Base-by-base conservation (phyloP, 2,888 invertebrate genomes). In the Lepidochrysops patricia region DNA sequence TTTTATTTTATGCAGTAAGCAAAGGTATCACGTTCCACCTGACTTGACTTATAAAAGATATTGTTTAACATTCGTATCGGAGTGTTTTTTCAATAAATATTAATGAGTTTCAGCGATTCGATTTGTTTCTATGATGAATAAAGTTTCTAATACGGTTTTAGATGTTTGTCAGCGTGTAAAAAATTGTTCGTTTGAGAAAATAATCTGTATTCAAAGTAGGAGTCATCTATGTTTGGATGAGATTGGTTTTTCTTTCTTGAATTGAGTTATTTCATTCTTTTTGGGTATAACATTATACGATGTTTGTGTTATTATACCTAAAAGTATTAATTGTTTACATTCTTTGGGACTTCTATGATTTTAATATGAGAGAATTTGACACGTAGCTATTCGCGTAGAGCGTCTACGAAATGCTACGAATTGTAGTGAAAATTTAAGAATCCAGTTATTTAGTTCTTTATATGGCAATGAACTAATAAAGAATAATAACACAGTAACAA, bases 71-170 rank as follows among this genome's bases (percentile, higher is more conserved):
- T 78, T 78, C 77, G 74, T 73, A 62, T 61, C 68, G 69, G 62
- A 63, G 64, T 64, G 68, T 71, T 74, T 77, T 77, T 78, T 74
- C 77, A 74, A 80, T 80, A 80, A 79, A 80, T 79, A 78, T 80
- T 78, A 76, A 80, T 77, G 76, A 76, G 75, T 71, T 72, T 70
- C 64, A 67, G 66, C 62, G 65, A 63, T 66, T 72, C 69, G 70
- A 70, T 68, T 70, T 70, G 70, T 72, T 75, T 73, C 66, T 37
- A 64, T 79, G 77, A 82, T 83, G 82, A 82, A 74, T 67, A 82
- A 83, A 83, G 78, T 82, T 82, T 69, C 66, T 59, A 59, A 59
- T 34, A 23, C 52, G 32, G 29, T 54, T 32, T 32, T 27, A 54
- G 52, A 52, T 64, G 66, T 64, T 62, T 49, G 61, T 66, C 62